These are phyloP conservation scores for Sebastes diaconus DNA, from an alignment of 2,797 vertebrate species.

Conservation along the genomic window DNA sequence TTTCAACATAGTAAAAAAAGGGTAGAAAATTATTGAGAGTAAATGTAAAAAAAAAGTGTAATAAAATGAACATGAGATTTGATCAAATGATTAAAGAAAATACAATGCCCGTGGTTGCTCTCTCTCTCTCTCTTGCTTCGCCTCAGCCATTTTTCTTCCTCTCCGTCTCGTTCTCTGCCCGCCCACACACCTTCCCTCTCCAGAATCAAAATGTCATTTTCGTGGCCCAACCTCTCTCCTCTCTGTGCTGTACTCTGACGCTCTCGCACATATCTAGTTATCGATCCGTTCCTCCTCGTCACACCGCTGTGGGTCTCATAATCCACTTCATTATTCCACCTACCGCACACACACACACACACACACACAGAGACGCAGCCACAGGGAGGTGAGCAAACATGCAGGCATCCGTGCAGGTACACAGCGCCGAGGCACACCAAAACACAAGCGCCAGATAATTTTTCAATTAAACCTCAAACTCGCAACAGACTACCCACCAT, in stretches of 20 bases:
- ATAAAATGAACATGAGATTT: neutral
- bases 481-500: slow-evolving; percentile 51
- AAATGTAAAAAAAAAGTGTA: neutral
- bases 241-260: slow-evolving; percentile 22
- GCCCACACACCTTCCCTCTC: slow-evolving; percentile 21
- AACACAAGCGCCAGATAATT: slow-evolving; percentile 45
- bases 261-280: slow-evolving; percentile 65
- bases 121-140: neutral
- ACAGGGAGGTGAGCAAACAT: slow-evolving; percentile 44
- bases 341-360: slow-evolving; percentile 12
- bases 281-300: slow-evolving; percentile 68
- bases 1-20: neutral
- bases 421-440: slow-evolving; percentile 28
- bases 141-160: slow-evolving; percentile 13
- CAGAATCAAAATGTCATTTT: slow-evolving; percentile 51
- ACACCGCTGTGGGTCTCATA: slow-evolving; percentile 59
- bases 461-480: slow-evolving; percentile 66
- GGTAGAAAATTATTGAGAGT: neutral
- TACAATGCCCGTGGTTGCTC: neutral
- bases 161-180: slow-evolving; percentile 5
- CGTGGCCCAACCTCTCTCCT: slow-evolving; percentile 25
- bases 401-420: slow-evolving; percentile 32
- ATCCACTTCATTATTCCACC: slow-evolving; percentile 76
- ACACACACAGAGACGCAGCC: neutral
- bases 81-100: neutral